These are phyloP conservation scores for Microctonus brassicae DNA, from an alignment of 2,888 invertebrate species.

Conservation along the genomic window DNA sequence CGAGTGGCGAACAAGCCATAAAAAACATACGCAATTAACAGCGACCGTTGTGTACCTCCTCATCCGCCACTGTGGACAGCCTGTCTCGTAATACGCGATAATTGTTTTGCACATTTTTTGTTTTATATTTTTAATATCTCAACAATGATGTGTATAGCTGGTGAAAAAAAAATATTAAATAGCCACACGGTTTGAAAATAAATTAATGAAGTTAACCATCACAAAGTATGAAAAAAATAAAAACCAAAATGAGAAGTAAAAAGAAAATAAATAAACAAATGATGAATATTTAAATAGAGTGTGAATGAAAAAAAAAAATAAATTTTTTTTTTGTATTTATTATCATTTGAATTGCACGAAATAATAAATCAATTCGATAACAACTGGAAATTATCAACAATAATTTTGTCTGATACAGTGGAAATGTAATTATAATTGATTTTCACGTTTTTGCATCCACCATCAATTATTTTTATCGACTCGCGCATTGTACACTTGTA, in stretches of 20 bases:
- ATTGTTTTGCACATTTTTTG: constrained; percentile 6
- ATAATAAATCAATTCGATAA: not conserved
- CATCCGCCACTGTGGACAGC: constrained; percentile 14
- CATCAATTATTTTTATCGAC: not conserved
- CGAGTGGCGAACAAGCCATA: constrained; percentile 43
- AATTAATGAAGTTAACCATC: constrained; percentile 2
- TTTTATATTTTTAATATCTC: constrained; percentile 1
- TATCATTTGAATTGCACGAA: not conserved
- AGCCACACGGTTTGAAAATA: constrained; percentile 1
- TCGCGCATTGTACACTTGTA: not conserved
- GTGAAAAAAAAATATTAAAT: not conserved
- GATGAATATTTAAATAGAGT: not conserved
- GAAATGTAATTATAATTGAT: not conserved
- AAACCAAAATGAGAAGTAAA: not conserved
- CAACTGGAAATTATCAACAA: not conserved
- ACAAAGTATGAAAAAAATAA: not conserved
- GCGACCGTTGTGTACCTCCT: constrained; percentile 36
- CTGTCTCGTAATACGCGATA: constrained; percentile 8
- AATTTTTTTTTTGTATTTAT: not conserved
- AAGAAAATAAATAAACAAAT: not conserved
- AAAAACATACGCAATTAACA: constrained; percentile 47
- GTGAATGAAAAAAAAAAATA: not conserved
- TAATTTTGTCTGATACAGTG: not conserved
- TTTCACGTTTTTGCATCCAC: not conserved
- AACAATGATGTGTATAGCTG: not conserved